These are phyloP conservation scores for Plotosus lineatus DNA, from an alignment of 2,113 vertebrate genomes.

Conservation along the genomic window DNA sequence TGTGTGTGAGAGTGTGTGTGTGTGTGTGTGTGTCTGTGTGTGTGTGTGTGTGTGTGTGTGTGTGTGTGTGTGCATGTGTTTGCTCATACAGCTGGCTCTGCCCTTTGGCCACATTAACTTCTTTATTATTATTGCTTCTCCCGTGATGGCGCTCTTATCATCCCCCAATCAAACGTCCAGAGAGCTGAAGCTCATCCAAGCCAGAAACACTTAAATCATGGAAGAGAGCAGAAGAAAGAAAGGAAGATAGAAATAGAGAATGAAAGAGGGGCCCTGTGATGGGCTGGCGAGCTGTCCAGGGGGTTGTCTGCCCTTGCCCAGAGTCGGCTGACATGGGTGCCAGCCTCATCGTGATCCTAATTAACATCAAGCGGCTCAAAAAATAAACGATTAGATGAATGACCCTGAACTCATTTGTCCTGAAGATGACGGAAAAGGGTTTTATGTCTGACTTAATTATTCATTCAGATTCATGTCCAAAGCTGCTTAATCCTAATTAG, in stretches of 20 bases:
- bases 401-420: neutral
- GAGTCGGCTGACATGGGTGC: too few relatives aligned
- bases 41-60: neutral
- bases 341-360: too few relatives aligned
- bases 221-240: constrained; percentile 54
- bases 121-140: constrained; percentile 63
- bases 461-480: too few relatives aligned
- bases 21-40: neutral
- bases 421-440: neutral
- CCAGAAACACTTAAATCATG: constrained; percentile 8
- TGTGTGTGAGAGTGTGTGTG: constrained; percentile 11
- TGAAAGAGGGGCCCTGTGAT: neutral
- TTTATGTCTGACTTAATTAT: neutral
- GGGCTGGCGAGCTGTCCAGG: too few relatives aligned
- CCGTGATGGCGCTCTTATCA: constrained; percentile 69
- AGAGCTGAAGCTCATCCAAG: constrained; percentile 63
- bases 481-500: too few relatives aligned
- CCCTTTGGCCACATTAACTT: constrained; percentile 78
- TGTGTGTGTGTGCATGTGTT: neutral
- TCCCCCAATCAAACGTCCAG: constrained; percentile 72
- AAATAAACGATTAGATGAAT: too few relatives aligned
- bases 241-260: constrained; percentile 32
- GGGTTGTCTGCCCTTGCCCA: too few relatives aligned
- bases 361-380: too few relatives aligned
- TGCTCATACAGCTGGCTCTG: constrained; percentile 53